These are phyloP conservation scores for Pimpla rufipes DNA, from an alignment of 2,888 invertebrate species.

Conservation along the genomic window DNA sequence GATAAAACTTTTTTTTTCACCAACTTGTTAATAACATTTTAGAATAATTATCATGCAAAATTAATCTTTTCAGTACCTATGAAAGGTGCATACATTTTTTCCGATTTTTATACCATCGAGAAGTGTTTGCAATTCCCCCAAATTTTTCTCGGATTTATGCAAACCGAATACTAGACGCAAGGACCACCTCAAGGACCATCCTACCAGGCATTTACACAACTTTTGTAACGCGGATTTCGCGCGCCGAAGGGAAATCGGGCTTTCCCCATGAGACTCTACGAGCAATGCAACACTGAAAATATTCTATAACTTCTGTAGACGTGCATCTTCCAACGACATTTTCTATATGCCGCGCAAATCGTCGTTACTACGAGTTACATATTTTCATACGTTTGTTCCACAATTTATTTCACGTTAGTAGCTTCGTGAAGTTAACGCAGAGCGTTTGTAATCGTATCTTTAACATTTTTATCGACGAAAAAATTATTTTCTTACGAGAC, in stretches of 20 bases:
- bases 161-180: too few relatives aligned
- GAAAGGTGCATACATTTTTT: too few relatives aligned
- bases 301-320: neutral
- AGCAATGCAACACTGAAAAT: neutral
- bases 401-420: neutral
- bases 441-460: neutral
- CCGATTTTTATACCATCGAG: too few relatives aligned
- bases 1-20: too few relatives aligned
- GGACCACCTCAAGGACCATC: too few relatives aligned
- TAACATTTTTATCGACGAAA: neutral
- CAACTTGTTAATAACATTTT: too few relatives aligned
- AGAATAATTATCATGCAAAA: too few relatives aligned
- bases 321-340: slow-evolving; percentile 17
- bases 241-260: neutral
- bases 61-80: too few relatives aligned
- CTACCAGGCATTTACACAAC: slow-evolving; percentile 24
- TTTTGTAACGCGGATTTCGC: slow-evolving; percentile 13
- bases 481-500: neutral
- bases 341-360: slow-evolving; percentile 8
- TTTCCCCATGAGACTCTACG: neutral
- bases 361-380: neutral
- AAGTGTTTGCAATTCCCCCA: too few relatives aligned
- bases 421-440: neutral
- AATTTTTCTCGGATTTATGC: too few relatives aligned
- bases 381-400: neutral